Evolutionary conservation across 2,797 vertebrate species (phyloP), one percentile per base, ranked within the genome.

Genomic region (Octomys mimax): DNA sequence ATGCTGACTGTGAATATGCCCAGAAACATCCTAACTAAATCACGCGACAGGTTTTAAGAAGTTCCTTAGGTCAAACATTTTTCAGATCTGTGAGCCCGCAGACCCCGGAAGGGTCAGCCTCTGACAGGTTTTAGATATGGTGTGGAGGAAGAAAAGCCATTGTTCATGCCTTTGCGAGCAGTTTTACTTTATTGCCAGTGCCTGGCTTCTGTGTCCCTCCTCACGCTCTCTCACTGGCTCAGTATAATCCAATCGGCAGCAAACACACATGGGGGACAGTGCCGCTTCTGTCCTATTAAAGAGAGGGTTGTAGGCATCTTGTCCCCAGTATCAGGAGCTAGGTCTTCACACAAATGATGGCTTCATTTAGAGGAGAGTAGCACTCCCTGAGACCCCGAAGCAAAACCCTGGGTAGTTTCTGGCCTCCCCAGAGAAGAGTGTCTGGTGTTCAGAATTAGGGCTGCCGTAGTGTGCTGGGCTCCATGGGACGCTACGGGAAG

Each of bases 41-140:
- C 78, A 80, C 52, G 24, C 36, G 11, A 33, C 31, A 75, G 81
- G 64, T 33, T 49, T 46, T 31, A 16, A 31, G 64, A 61, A 81
- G 5, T 78, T 84, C 31, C 79, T 95, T 19, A 70, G 86, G 62
- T 92, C 86, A 42, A 78, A 66, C 89, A 82, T 82, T 92, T 36
- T 31, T 59, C n/a, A 14, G 12, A 24, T 66, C 52, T 24, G 21
- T 52, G 22, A 82, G 14, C 31, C 87, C 33, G 21, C 26, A 12
- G 31, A 57, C 31, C 9, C n/a, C 24, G 13, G 14, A 36, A 36
- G 24, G 42, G 28, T 21, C 13, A 12, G 0, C 66, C 33, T 54
- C 39, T 49, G 64, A 61, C 31, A 84, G 22, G 24, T 42, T 18
- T 2, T 22, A 42, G 70, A 82, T 21, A 26, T 1, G 6, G 4